Conservation (phyloP, 2,113 vertebrate species). For the Carettochelys insculpta region DNA sequence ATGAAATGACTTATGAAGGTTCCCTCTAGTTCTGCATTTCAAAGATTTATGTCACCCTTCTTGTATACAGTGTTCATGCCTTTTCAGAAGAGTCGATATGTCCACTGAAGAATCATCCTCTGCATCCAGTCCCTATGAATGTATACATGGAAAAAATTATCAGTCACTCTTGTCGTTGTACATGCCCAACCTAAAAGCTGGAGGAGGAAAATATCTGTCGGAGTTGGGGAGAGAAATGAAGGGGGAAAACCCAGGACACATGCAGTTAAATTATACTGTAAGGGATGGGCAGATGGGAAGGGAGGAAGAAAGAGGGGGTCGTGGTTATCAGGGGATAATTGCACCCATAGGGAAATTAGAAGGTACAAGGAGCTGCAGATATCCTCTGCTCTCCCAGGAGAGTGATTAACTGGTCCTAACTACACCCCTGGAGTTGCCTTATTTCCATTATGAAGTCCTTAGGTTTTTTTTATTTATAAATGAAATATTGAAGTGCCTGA, state of each 20-base stretch:
- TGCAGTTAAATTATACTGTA: conserved; percentile 42
- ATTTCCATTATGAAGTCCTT: conserved; percentile 63
- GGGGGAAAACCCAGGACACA: conserved; percentile 29
- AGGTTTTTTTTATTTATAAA: conserved; percentile 70
- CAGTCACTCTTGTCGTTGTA: not conserved
- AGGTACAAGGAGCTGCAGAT: conserved; percentile 48
- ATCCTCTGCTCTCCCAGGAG: conserved; percentile 41
- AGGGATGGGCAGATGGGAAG: conserved; percentile 34
- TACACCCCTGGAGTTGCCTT: conserved; percentile 39
- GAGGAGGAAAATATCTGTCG: not conserved
- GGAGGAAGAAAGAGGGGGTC: not conserved
- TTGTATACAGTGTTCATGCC: not conserved
- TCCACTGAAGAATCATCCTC: not conserved
- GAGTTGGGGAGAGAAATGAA: not conserved
- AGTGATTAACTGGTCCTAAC: conserved; percentile 62
- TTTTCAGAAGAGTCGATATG: fast-evolving
- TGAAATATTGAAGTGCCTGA: conserved; percentile 69
- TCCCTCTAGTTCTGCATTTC: not conserved
- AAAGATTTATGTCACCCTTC: not conserved
- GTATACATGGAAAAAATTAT: not conserved
- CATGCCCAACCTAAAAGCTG: not conserved
- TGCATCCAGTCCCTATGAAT: not conserved
- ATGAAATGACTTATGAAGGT: not conserved
- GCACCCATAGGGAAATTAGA: conserved; percentile 65
- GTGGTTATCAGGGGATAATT: conserved; percentile 32